A percentile compares a stretch with the other conserved stretches of the same genome.
Conservation (phyloP, 2,113 vertebrate genomes). For the Pleuronectes platessa region DNA sequence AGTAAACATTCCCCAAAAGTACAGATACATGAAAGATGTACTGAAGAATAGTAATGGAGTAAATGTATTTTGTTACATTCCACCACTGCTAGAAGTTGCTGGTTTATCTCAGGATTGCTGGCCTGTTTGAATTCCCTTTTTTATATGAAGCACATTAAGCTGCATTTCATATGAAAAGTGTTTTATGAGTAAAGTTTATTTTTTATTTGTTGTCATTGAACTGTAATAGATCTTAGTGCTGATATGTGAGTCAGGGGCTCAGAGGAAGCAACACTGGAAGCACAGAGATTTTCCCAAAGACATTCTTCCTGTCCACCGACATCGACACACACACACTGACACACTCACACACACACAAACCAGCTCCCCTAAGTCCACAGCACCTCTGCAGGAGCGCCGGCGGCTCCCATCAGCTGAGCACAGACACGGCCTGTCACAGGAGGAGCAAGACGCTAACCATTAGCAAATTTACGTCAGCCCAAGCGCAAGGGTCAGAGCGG, state of each 20-base stretch:
- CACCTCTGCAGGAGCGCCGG: conserved; percentile 34
- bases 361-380: background rate
- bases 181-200: background rate
- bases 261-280: background rate
- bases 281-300: background rate
- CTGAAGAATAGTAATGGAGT: no score
- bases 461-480: conserved; percentile 77
- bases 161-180: background rate
- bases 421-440: conserved; percentile 59
- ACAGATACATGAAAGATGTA: no score
- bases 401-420: conserved; percentile 66
- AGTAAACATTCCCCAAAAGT: no score
- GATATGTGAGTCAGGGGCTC: background rate
- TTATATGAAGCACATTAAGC: background rate
- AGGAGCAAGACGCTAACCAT: conserved; percentile 68
- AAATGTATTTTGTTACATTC: no score
- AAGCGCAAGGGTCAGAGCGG: conserved; percentile 66
- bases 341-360: background rate
- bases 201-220: background rate
- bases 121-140: background rate
- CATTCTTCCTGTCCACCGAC: background rate
- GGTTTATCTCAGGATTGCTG: no score
- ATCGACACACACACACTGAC: background rate
- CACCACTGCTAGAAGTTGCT: no score
- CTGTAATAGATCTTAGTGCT: background rate